Evolutionary conservation across 2,888 invertebrate genomes (phyloP).

Genomic region (Notodonta dromedarius): DNA sequence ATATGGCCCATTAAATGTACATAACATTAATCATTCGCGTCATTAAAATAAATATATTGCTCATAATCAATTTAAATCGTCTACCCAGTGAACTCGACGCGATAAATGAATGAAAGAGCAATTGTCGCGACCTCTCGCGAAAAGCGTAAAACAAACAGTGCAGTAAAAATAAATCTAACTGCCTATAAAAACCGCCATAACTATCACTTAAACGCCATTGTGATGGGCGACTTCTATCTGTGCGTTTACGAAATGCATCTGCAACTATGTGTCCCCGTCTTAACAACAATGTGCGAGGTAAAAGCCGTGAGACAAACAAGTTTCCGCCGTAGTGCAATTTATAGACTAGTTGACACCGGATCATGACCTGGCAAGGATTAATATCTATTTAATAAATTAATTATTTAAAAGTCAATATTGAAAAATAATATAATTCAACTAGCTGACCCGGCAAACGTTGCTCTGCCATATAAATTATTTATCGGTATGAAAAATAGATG

Average conservation of each 20-base stretch:
- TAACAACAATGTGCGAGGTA: conserved; percentile 53
- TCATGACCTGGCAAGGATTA: conserved; percentile 16
- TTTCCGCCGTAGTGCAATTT: conserved; percentile 50
- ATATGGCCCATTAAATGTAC: conserved; percentile 43
- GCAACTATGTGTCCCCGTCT: conserved; percentile 57
- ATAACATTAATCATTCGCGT: conserved; percentile 44
- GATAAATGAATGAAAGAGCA: conserved; percentile 66
- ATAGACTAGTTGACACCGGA: conserved; percentile 52
- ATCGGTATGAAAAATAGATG: no score
- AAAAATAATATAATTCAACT: no score
- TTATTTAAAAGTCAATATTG: conserved; percentile 32
- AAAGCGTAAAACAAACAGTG: conserved; percentile 82
- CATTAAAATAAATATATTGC: conserved; percentile 47
- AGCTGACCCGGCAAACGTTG: no score
- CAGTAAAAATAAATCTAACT: conserved; percentile 84
- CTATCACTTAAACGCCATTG: conserved; percentile 83
- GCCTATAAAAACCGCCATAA: conserved; percentile 84
- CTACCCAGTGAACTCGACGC: conserved; percentile 46
- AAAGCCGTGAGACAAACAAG: conserved; percentile 45
- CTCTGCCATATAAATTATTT: no score
- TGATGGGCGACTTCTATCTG: conserved; percentile 68
- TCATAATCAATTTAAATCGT: conserved; percentile 48
- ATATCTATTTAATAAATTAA: conserved; percentile 53
- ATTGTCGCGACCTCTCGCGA: conserved; percentile 74
- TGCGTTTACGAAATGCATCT: conserved; percentile 59